phyloP scores from a whole-genome alignment of 2,888 invertebrate genomes.

The Lypha dubia region DNA sequence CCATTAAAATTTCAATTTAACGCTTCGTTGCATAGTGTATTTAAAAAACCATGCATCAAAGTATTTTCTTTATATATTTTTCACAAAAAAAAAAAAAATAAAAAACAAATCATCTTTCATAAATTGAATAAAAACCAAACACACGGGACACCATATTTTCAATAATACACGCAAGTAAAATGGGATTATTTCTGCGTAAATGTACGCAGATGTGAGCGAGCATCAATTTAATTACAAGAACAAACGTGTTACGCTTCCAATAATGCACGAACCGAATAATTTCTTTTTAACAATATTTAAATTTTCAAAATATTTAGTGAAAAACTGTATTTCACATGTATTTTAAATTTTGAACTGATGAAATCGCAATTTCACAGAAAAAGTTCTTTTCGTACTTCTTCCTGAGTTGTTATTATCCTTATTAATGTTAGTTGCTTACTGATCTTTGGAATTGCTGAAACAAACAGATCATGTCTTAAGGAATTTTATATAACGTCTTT shows the following conservation, averaged over 20 bases:
- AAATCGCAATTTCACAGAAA: not conserved
- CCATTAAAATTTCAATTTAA: constrained; percentile 68
- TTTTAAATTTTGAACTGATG: not conserved
- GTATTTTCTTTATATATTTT: constrained; percentile 13
- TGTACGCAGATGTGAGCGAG: constrained; percentile 61
- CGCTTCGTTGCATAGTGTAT: constrained; percentile 57
- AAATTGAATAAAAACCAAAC: constrained; percentile 44
- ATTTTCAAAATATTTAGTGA: constrained; percentile 6
- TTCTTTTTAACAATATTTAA: constrained; percentile 64
- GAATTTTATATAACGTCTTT: constrained; percentile 10
- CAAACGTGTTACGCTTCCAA: constrained; percentile 58
- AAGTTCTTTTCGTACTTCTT: too few relatives aligned
- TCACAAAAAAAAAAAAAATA: too few relatives aligned
- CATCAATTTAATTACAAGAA: constrained; percentile 60
- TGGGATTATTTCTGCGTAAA: constrained; percentile 44
- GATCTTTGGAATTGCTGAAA: constrained; percentile 33
- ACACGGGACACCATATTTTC: constrained; percentile 7
- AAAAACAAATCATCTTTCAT: constrained; percentile 48
- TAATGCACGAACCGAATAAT: constrained; percentile 48
- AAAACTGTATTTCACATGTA: not conserved
- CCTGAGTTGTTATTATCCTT: constrained; percentile 50
- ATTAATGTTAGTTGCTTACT: constrained; percentile 45
- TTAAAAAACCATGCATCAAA: constrained; percentile 50
- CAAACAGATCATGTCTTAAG: constrained; percentile 54
- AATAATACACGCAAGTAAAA: not conserved